Conservation (phyloP, 2,797 vertebrate genomes). For the Strix occidentalis region DNA sequence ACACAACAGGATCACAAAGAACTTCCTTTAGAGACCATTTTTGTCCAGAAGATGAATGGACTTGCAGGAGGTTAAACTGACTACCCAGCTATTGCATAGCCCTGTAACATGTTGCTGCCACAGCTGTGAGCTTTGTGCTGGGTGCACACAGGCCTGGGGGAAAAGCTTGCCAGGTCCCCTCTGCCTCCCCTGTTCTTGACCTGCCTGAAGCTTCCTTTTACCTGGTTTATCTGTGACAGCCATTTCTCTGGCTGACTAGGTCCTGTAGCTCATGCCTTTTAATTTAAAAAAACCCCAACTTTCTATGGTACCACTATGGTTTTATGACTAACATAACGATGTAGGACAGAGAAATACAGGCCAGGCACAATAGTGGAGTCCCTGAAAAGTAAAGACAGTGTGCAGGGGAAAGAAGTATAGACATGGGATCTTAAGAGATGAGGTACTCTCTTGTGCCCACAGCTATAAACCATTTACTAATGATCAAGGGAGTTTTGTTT, state of each 20-base stretch:
- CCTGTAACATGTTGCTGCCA: background rate
- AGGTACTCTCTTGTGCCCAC: background rate
- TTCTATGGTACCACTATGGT: background rate
- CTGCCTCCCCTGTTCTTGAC: background rate
- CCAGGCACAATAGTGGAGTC: background rate
- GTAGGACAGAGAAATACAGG: background rate
- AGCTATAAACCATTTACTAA: background rate
- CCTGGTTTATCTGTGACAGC: background rate
- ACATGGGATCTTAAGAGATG: background rate
- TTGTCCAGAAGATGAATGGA: background rate
- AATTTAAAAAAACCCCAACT: background rate
- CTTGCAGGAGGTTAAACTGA: constrained; percentile 76
- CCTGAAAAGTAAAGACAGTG: background rate
- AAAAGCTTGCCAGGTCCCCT: background rate
- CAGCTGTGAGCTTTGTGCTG: background rate
- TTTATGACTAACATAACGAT: background rate
- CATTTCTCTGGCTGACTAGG: background rate
- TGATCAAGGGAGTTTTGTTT: accelerated
- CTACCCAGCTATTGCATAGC: background rate
- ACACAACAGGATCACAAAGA: constrained; percentile 82
- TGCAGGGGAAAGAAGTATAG: background rate
- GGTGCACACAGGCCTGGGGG: accelerated
- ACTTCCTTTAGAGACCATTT: constrained; percentile 77
- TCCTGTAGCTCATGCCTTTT: background rate
- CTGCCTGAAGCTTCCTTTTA: background rate